Evolutionary conservation across 2,113 vertebrate genomes (phyloP), one percentile per base, ranked within the genome.

Genomic region (Tiliqua scincoides): DNA sequence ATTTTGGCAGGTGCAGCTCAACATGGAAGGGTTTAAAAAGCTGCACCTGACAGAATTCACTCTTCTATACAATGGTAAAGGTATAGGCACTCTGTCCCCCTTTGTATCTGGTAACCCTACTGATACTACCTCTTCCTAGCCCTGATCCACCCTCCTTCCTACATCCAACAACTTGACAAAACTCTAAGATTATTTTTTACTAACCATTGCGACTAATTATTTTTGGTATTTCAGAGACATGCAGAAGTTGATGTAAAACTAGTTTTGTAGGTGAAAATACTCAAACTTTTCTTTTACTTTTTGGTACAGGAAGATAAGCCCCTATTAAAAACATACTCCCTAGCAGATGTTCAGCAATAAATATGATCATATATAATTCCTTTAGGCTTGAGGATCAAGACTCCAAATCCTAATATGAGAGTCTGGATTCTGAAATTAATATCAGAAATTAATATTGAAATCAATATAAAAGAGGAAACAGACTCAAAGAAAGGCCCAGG

Each of bases 361-460:
- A 25, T 83, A 23, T 40, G 67, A 59, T 40, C 2, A 71, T 67
- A 18, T 54, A 37, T 57, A 40, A 27, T 40, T 61, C 15, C 32
- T 72, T 59, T 72, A 57, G 54, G 68, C 67, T 25, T 71, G 48
- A 82, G 48, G 12, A 82, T 57, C 80, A 71, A 67, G 79, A 35
- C n/a, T 71, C 67, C 21, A 23, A 71, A 59, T 82, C 80, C n/a
- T 54, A 70, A 30, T 37, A n/a, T 9, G 12, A 59, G 27, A 65
- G 2, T 30, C 76, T 73, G 65, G 54, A 72, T 43, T 76, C n/a
- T 48, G 43, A 48, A 48, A 79, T 1, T 88, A 67, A 1, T 43
- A 71, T 30, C 62, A 79, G 57, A 62, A 83, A 80, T 81, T 89
- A 83, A 18, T 81, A 43, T 4, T 88, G 57, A 62, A 83, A 80